These are phyloP conservation scores for Diplosoma virens DNA, from an alignment of 23 tunicate genomes.

Conservation along the genomic window DNA sequence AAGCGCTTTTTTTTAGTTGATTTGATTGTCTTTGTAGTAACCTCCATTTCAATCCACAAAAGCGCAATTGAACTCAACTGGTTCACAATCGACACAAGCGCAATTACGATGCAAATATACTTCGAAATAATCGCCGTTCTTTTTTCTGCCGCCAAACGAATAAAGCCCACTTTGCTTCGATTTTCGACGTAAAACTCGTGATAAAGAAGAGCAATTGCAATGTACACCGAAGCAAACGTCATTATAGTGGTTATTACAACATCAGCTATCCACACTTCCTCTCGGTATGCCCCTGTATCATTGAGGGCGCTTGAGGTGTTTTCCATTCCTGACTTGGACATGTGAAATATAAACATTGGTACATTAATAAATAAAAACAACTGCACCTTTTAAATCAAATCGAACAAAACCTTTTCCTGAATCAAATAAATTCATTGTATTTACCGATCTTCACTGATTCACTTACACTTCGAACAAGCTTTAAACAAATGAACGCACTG, in stretches of 20 bases:
- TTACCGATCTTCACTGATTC: too few relatives aligned
- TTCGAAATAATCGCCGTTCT: neutral
- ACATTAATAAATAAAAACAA: too few relatives aligned
- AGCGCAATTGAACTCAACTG: neutral
- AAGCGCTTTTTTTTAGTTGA: too few relatives aligned
- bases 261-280: neutral
- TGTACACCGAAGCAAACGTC: neutral
- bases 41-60: neutral
- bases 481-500: too few relatives aligned
- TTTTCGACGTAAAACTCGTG: neutral
- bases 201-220: neutral
- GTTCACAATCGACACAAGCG: neutral
- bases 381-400: too few relatives aligned
- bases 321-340: too few relatives aligned
- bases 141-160: neutral
- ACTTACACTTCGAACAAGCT: too few relatives aligned
- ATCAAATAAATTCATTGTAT: too few relatives aligned
- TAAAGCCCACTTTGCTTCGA: neutral
- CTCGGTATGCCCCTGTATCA: neutral
- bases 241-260: neutral
- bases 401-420: too few relatives aligned
- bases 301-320: neutral
- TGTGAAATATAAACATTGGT: too few relatives aligned
- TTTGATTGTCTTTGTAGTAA: neutral
- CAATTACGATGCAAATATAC: neutral